phyloP scores from a whole-genome alignment of 2,797 vertebrate species.

The Sebastiscus tertius region DNA sequence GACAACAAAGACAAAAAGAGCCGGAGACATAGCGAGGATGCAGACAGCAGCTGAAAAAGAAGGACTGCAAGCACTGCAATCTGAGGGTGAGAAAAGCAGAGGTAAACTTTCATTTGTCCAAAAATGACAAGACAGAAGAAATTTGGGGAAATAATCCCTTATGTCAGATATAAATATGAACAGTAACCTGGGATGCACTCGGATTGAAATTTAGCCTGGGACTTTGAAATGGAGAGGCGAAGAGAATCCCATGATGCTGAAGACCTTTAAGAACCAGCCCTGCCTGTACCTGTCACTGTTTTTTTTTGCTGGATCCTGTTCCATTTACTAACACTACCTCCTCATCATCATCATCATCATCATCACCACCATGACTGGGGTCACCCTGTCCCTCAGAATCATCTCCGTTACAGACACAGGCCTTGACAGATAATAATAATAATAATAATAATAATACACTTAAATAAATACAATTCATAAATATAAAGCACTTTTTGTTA shows the following conservation, averaged over 20 bases:
- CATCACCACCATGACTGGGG: neutral
- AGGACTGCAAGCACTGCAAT: neutral
- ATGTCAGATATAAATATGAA: neutral
- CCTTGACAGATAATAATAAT: neutral
- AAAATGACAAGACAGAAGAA: neutral
- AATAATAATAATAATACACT: neutral
- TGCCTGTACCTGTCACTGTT: neutral
- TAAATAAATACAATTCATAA: too few species aligned
- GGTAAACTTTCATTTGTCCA: neutral
- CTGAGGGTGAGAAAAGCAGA: neutral
- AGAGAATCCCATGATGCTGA: neutral
- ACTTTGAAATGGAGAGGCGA: neutral
- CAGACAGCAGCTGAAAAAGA: neutral
- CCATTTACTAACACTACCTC: too few species aligned
- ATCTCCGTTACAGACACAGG: neutral
- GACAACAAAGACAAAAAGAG: constrained; percentile 27
- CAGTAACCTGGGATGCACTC: neutral
- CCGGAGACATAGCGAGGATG: neutral
- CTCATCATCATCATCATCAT: too few species aligned
- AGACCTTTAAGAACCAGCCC: neutral
- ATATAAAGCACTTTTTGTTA: too few species aligned
- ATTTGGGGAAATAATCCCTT: neutral
- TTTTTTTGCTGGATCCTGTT: too few species aligned
- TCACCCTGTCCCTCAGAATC: neutral
- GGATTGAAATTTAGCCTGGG: neutral